Evolutionary conservation across 30 jellyfish, hydroid and myxozoan genomes (phyloP).

Genomic region (Rhopilema esculentum): DNA sequence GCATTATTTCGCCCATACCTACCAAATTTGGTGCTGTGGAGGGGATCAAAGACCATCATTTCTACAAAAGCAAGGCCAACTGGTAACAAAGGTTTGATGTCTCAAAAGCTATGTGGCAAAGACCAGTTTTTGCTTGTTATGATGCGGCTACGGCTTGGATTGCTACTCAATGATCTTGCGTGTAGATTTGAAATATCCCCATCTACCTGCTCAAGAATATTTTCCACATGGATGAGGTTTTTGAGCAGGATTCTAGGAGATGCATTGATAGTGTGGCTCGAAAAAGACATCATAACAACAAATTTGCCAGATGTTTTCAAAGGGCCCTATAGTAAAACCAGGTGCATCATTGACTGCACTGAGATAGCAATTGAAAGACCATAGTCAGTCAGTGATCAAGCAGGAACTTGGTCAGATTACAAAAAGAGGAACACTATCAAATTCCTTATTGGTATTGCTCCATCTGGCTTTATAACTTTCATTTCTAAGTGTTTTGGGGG

Average conservation of each 20-base stretch:
- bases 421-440: constrained; percentile 34
- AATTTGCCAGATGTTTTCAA: background rate
- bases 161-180: constrained; percentile 47
- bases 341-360: constrained; percentile 52
- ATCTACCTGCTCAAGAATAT: constrained; percentile 45
- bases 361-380: constrained; percentile 43
- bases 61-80: background rate
- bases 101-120: background rate
- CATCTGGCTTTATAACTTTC: constrained; percentile 26
- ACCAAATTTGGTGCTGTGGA: background rate
- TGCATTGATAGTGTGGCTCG: background rate
- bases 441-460: constrained; percentile 47
- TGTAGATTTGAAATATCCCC: constrained; percentile 26
- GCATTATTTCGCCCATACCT: background rate
- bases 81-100: background rate
- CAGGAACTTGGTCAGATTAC: constrained; percentile 52
- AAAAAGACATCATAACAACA: background rate
- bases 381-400: constrained; percentile 25
- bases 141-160: constrained; percentile 31
- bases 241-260: constrained; percentile 19
- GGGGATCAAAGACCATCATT: background rate
- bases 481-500: constrained; percentile 45
- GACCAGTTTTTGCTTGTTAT: constrained; percentile 13
- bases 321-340: background rate
- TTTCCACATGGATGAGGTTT: constrained; percentile 48